Evolutionary conservation across 2,888 invertebrate species (phyloP), one percentile per base, ranked within the genome.

Genomic region (Sinotaia quadrata): DNA sequence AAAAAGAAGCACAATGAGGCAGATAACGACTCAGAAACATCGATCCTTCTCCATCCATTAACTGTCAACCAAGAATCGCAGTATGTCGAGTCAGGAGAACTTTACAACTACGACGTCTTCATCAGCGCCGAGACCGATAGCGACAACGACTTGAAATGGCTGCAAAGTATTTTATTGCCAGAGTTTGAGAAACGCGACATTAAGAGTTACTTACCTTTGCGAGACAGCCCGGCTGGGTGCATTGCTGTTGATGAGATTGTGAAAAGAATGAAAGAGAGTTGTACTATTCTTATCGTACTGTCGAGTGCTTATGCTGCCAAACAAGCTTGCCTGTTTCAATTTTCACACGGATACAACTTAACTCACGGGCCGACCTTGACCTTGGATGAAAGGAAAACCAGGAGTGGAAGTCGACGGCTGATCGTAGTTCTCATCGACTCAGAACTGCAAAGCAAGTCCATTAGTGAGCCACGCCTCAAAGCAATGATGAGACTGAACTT

Each of bases 401-500:
- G 47, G 4, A n/a, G n/a, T n/a, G n/a, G n/a, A n/a, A n/a, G n/a
- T n/a, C 47, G 47, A n/a, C 31, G 24, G 12, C 37, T 62, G 52
- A 15, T 62, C 10, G 54, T 54, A 31, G 24, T 62, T 1, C 10
- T 36, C 27, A 34, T 31, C 27, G 49, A 33, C 33, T 7, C 34
- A 3, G 7, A 5, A 18, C 34, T 51, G 18, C 21, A 24, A 2
- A 12, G 36, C 12, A 27, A 27, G 0, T 7, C n/a, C 4, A 37
- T 37, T 27, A 36, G 27, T 0, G 52, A 62, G 15, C 62, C 62
- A 15, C 52, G 27, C 24, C 52, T 62, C 21, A 47, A 49, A 15
- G 62, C 62, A 51, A 62, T 62, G 62, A 4, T 62, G 37, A 51
- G 21, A 4, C 34, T 62, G 62, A 47, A 37, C 24, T 52, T 62